Evolutionary conservation across 2,797 vertebrate genomes (phyloP).

Genomic region (Esox masquinongy): DNA sequence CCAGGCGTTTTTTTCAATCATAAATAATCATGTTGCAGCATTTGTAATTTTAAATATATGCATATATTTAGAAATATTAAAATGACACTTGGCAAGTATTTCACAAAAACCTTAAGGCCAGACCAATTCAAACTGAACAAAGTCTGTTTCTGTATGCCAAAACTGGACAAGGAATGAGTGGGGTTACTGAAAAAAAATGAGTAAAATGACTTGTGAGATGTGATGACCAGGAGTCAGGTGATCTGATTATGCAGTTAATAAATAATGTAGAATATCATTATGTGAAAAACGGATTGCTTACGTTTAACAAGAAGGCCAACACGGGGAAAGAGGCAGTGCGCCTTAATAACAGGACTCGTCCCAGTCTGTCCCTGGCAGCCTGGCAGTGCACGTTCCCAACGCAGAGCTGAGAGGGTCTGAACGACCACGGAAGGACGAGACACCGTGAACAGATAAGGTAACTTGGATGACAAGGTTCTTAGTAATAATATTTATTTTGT

Average conservation of each 20-base stretch:
- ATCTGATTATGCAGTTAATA: neutral
- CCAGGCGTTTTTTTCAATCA: neutral
- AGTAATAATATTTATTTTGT: neutral
- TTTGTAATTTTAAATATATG: no score
- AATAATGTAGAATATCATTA: neutral
- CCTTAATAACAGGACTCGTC: neutral
- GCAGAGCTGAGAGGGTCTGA: neutral
- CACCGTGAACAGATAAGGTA: neutral
- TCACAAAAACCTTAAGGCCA: no score
- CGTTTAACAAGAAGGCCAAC: neutral
- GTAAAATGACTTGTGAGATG: neutral
- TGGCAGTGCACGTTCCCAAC: neutral
- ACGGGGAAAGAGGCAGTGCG: neutral
- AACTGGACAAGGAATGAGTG: neutral
- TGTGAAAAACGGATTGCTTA: neutral
- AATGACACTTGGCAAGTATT: no score
- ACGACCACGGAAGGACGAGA: neutral
- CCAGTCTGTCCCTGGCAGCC: neutral
- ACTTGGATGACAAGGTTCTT: neutral
- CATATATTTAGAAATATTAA: no score
- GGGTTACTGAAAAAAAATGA: neutral
- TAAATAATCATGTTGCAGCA: no score
- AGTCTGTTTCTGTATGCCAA: neutral
- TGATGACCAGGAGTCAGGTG: neutral
- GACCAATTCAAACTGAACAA: neutral